Conservation (phyloP, 2,797 vertebrate genomes). For the Hypotaenidia philippensis region DNA sequence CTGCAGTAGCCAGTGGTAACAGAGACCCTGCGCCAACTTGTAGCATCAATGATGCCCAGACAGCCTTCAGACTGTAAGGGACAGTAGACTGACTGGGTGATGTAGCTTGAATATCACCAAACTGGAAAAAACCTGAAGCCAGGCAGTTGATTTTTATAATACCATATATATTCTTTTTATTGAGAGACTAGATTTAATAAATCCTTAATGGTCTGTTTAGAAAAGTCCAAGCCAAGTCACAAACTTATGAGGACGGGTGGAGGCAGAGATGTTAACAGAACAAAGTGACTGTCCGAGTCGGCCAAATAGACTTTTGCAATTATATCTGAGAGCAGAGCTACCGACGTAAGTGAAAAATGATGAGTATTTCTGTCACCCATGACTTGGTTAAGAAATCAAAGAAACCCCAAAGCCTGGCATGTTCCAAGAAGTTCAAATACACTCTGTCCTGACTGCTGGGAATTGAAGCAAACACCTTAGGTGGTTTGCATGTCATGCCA, state of each 20-base stretch:
- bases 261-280: conserved; percentile 43
- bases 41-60: conserved; percentile 29
- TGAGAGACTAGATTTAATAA: conserved; percentile 46
- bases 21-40: background rate
- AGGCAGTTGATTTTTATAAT: conserved; percentile 56
- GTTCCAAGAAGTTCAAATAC: conserved; percentile 47
- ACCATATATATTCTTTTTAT: conserved; percentile 4
- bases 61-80: background rate
- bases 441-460: conserved; percentile 18
- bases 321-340: conserved; percentile 67
- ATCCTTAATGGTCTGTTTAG: conserved; percentile 54
- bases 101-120: conserved; percentile 50
- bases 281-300: conserved; percentile 3
- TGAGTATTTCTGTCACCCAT: conserved; percentile 57
- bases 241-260: conserved; percentile 20
- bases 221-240: conserved; percentile 40
- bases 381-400: conserved; percentile 76
- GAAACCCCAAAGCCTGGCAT: conserved; percentile 31
- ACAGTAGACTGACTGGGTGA: background rate
- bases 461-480: conserved; percentile 48
- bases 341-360: conserved; percentile 53
- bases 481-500: conserved; percentile 7
- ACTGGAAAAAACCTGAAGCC: conserved; percentile 51
- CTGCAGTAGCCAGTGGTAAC: conserved; percentile 58
- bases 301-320: conserved; percentile 47